A percentile compares a stretch with the other conserved stretches of the same genome.
phyloP scores from a whole-genome alignment of 2,113 vertebrate genomes.

The Narcine bancroftii region DNA sequence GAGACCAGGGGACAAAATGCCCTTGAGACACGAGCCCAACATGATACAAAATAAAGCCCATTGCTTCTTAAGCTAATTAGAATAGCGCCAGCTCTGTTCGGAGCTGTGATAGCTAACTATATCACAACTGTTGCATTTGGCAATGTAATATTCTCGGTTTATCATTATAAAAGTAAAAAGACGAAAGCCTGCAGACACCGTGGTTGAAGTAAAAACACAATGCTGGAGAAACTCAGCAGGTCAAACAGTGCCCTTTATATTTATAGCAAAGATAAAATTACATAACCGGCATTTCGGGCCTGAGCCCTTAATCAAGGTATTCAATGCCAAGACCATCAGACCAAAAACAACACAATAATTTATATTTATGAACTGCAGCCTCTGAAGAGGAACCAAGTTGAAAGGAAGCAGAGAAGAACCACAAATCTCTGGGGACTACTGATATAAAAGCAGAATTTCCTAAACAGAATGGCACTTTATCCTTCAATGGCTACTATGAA shows the following conservation, averaged over 20 bases:
- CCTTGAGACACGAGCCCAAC: background rate
- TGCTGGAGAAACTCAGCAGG: no score
- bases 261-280: no score
- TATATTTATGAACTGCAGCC: background rate
- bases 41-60: background rate
- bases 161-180: background rate
- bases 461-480: background rate
- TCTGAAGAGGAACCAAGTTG: background rate
- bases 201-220: no score
- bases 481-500: background rate
- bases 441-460: background rate
- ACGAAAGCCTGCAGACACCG: no score
- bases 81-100: background rate
- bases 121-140: background rate
- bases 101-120: background rate
- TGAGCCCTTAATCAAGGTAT: no score
- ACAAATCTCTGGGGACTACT: slow-evolving; percentile 1
- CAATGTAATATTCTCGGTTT: background rate
- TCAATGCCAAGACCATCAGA: background rate
- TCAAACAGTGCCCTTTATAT: no score
- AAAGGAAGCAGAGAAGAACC: slow-evolving; percentile 10
- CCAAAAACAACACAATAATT: background rate
- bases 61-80: background rate
- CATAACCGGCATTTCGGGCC: no score
- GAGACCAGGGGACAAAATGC: slow-evolving; percentile 1